Base-by-base conservation (phyloP, 2,888 invertebrate species). In the Thymelicus lineola region DNA sequence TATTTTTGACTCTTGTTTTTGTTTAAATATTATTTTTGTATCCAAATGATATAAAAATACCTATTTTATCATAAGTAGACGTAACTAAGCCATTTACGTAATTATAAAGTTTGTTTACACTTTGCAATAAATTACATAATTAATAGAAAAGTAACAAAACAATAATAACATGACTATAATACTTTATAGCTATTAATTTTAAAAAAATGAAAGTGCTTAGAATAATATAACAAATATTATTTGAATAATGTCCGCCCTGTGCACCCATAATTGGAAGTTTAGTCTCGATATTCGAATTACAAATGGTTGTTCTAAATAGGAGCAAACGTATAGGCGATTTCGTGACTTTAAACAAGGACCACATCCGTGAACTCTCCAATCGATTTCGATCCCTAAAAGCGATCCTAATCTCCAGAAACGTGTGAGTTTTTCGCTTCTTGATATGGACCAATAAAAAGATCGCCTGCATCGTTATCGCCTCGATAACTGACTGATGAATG, bases 401-500 rank as follows among this genome's bases (percentile, higher is more conserved):
- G 85, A 85, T 86, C 79, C 77, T 84, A 86, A 88, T 87, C 86
- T 78, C 75, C 71, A 76, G 76, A 82, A 84, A 85, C 85, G 84
- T 85, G 84, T 83, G 84, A 63, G 50, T 63, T 70, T 70, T 70
- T 64, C 58, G 69, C 64, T 86, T 70, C 86, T 85, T 82, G 79
- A 84, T 87, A 87, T 82, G 86, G 86, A 70, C 75, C 80, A 84
- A 71, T 71, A 73, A 74, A 73, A 74, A 73, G 70, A 61, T 64
- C 62, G 80, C 82, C 74, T 82, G 82, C 50, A 85, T 88, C 88
- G 87, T 91, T 90, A 89, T 88, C 87, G 81, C 73, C 78, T 78
- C 84, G 82, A 80, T 92, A 92, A 93, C 86, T 91, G 93, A 93
- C 92, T 91, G 91, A 91, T 93, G 91, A 93, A 93, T 93, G 87